These are phyloP conservation scores for Alloplasta piceator DNA, from an alignment of 2,888 invertebrate genomes.

Conservation along the genomic window DNA sequence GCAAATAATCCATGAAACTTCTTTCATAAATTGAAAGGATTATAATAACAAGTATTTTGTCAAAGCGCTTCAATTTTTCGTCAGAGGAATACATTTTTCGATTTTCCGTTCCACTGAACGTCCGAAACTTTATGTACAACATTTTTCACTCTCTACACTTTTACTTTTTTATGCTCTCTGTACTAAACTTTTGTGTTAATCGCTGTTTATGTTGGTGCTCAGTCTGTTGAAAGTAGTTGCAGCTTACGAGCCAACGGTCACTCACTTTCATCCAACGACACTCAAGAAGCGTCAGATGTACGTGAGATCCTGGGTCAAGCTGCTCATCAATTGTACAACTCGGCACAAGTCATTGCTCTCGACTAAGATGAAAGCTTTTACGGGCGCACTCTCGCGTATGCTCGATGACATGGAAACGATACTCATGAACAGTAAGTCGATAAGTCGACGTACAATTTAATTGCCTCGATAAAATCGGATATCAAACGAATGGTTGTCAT, in stretches of 20 bases:
- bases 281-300: slow-evolving; percentile 86
- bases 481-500: background rate
- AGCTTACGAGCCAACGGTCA: slow-evolving; percentile 84
- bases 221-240: slow-evolving; percentile 87
- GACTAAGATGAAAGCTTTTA: slow-evolving; percentile 84
- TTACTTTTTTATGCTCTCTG: background rate
- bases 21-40: too few species aligned
- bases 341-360: slow-evolving; percentile 84
- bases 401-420: slow-evolving; percentile 85
- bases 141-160: background rate
- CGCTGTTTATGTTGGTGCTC: slow-evolving; percentile 22
- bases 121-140: too few species aligned
- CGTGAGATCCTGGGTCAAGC: slow-evolving; percentile 86
- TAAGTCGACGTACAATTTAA: background rate
- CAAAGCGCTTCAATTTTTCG: too few species aligned
- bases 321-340: slow-evolving; percentile 85
- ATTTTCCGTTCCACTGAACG: too few species aligned
- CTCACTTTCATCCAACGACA: slow-evolving; percentile 83
- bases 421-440: slow-evolving; percentile 81
- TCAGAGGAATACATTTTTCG: too few species aligned
- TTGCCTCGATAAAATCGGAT: background rate
- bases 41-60: too few species aligned
- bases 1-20: too few species aligned
- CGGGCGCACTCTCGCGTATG: slow-evolving; percentile 83
- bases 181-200: slow-evolving; percentile 2